A percentile compares a stretch with the other conserved stretches of the same genome.
Conservation (phyloP, 37 sponge, comb jelly and placozoan genomes). For the Ianthella basta region DNA sequence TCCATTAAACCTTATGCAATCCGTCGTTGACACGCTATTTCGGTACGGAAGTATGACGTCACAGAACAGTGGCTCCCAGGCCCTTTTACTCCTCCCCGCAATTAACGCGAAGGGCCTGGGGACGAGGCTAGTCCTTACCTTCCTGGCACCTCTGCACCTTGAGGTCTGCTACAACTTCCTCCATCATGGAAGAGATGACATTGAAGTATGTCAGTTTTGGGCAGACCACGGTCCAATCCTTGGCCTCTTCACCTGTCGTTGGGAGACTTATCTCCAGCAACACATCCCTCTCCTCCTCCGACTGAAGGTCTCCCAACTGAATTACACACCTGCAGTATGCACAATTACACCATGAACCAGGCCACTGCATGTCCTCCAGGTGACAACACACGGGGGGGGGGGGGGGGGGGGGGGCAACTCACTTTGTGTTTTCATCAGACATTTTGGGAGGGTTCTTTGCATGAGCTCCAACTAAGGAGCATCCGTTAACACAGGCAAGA, state of each 20-base stretch:
- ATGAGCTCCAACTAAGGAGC: constrained; percentile 62
- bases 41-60: too few species aligned
- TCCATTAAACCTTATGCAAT: too few species aligned
- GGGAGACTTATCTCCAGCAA: constrained; percentile 76
- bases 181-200: constrained; percentile 76
- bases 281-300: constrained; percentile 90
- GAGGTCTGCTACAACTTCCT: constrained; percentile 47
- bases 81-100: too few species aligned
- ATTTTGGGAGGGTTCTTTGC: constrained; percentile 62
- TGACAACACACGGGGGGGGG: neutral
- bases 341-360: neutral
- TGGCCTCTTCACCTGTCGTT: constrained; percentile 20
- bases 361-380: too few species aligned
- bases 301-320: constrained; percentile 86
- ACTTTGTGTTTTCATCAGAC: constrained; percentile 63
- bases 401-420: too few species aligned
- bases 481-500: constrained; percentile 50
- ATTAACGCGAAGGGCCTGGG: too few species aligned
- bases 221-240: constrained; percentile 28
- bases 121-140: neutral
- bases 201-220: constrained; percentile 87
- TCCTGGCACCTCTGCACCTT: constrained; percentile 40
- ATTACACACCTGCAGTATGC: constrained; percentile 66
- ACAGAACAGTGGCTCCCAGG: too few species aligned
- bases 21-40: too few species aligned